Evolutionary conservation across 30 jellyfish, hydroid and myxozoan genomes (phyloP).

Genomic region (Cassiopea andromeda): DNA sequence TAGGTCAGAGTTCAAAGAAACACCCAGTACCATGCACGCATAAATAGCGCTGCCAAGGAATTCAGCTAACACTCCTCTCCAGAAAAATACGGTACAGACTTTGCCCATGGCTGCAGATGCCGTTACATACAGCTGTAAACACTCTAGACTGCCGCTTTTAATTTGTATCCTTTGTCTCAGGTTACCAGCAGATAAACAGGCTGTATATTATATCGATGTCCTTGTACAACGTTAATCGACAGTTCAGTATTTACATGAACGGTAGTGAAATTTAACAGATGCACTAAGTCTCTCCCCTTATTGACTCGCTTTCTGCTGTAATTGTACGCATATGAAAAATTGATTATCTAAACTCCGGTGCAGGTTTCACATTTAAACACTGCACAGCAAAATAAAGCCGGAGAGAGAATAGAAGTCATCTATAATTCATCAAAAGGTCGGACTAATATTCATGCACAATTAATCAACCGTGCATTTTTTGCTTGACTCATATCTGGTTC

Average conservation of each 20-base stretch:
- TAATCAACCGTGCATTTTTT: slow-evolving; percentile 20
- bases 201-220: neutral
- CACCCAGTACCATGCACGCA: slow-evolving; percentile 36
- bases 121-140: neutral
- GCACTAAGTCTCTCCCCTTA: neutral
- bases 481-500: neutral
- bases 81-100: slow-evolving; percentile 39
- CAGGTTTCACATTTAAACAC: slow-evolving; percentile 28
- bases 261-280: slow-evolving; percentile 34
- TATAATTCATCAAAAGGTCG: slow-evolving; percentile 8
- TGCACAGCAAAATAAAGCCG: neutral
- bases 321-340: slow-evolving; percentile 23
- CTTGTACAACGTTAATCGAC: neutral
- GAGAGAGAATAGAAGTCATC: slow-evolving; percentile 5
- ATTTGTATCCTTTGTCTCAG: neutral
- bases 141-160: neutral
- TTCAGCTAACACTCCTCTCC: slow-evolving; percentile 85
- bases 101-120: slow-evolving; percentile 10
- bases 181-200: neutral
- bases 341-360: slow-evolving; percentile 46
- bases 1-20: slow-evolving; percentile 38
- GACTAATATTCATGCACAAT: neutral
- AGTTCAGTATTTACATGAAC: neutral
- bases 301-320: neutral
- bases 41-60: slow-evolving; percentile 63